Percentiles rank a stretch among this genome's conserved stretches.
Evolutionary conservation across 2,113 vertebrate genomes (phyloP).

Genomic region (Thamnophis sirtalis): DNA sequence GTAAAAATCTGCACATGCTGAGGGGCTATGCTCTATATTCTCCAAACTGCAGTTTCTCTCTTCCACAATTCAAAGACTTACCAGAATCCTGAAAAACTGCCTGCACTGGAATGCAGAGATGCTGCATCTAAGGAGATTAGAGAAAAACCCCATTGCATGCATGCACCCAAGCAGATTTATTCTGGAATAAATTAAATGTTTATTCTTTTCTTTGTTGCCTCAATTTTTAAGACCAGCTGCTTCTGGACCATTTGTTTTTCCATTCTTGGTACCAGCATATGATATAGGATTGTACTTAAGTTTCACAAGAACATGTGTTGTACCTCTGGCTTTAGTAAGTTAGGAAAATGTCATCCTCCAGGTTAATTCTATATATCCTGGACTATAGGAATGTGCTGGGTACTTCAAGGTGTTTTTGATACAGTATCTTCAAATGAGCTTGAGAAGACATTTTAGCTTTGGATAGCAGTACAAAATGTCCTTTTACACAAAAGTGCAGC

Average conservation of each 20-base stretch:
- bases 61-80: background rate
- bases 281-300: background rate
- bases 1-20: background rate
- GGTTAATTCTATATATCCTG: background rate
- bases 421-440: constrained; percentile 31
- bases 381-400: background rate
- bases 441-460: constrained; percentile 38
- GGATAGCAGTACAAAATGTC: constrained; percentile 45
- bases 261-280: background rate
- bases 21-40: background rate
- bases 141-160: background rate
- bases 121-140: background rate
- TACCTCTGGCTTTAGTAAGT: background rate
- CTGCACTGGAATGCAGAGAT: background rate
- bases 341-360: background rate
- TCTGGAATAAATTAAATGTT: background rate
- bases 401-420: constrained; percentile 3
- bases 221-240: background rate
- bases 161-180: background rate
- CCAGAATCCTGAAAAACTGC: background rate
- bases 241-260: background rate
- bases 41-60: background rate
- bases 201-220: background rate
- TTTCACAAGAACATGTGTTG: background rate
- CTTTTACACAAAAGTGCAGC: constrained; percentile 23